Evolutionary conservation across 2,797 vertebrate genomes (phyloP).

Genomic region (Rhinoraja longicauda): DNA sequence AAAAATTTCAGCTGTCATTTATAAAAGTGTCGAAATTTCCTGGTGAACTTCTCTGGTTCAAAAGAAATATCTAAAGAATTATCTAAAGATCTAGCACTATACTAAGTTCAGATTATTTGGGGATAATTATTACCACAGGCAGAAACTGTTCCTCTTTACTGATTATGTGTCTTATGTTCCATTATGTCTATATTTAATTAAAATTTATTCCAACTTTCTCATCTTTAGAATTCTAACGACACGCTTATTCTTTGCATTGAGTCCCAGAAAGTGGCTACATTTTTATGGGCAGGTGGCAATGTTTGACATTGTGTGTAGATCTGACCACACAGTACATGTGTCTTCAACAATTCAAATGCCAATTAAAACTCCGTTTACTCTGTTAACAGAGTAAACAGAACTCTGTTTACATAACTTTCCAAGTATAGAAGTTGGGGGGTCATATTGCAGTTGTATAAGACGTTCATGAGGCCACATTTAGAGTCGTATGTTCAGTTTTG

Average conservation of each 20-base stretch:
- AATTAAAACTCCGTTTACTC: neutral
- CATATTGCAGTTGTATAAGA: no score
- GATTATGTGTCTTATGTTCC: neutral
- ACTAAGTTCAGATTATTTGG: neutral
- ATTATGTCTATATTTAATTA: neutral
- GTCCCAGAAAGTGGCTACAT: neutral
- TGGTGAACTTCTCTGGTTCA: neutral
- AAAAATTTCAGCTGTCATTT: neutral
- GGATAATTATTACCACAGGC: neutral
- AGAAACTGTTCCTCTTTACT: neutral
- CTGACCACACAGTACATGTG: neutral
- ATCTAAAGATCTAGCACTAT: neutral
- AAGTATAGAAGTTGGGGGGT: no score
- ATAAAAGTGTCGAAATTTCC: neutral
- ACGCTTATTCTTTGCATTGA: neutral
- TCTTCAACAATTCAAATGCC: neutral
- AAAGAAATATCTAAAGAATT: neutral
- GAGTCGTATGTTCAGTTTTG: no score
- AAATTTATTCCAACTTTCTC: conserved; percentile 8
- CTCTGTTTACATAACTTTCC: no score
- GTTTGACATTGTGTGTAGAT: neutral
- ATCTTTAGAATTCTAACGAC: neutral
- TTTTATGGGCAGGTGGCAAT: neutral
- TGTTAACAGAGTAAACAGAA: no score
- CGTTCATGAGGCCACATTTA: no score